These are phyloP conservation scores for Peromyscus nudipes DNA, from an alignment of 2,797 vertebrate species.

Conservation along the genomic window DNA sequence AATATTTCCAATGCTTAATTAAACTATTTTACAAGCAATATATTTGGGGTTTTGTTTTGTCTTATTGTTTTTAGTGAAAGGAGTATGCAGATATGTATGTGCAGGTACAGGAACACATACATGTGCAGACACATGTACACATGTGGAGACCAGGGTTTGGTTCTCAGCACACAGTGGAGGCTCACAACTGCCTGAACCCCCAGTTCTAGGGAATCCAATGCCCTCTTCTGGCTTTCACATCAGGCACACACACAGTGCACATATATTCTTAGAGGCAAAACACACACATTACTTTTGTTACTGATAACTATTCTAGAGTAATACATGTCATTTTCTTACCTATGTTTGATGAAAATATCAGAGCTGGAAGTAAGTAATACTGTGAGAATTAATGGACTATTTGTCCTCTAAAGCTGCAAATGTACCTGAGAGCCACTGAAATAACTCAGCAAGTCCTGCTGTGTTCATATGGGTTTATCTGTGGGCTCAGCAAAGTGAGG, in stretches of 20 bases:
- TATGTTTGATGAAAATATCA: slow-evolving; percentile 53
- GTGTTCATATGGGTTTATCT: neutral
- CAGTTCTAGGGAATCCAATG: too few relatives aligned
- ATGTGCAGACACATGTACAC: neutral
- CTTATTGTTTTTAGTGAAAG: neutral
- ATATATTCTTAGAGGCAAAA: neutral
- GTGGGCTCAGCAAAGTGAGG: neutral
- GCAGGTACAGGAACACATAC: neutral
- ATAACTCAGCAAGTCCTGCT: neutral
- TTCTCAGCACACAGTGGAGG: neutral
- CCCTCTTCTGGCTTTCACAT: neutral
- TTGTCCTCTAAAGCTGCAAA: neutral
- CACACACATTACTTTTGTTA: neutral
- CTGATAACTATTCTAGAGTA: slow-evolving; percentile 27
- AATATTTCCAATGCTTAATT: slow-evolving; percentile 51
- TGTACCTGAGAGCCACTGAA: neutral
- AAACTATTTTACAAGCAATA: slow-evolving; percentile 47
- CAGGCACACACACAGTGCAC: neutral
- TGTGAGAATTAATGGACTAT: neutral
- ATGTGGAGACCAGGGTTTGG: neutral
- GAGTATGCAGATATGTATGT: neutral
- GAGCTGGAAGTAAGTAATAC: slow-evolving; percentile 11
- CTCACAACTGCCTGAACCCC: neutral
- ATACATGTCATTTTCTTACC: slow-evolving; percentile 40
- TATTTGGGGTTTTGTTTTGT: neutral